Percentiles rank a stretch among this genome's conserved stretches.
Conservation (phyloP, 2,888 invertebrate genomes). For the Cosmorhoe ocellata region DNA sequence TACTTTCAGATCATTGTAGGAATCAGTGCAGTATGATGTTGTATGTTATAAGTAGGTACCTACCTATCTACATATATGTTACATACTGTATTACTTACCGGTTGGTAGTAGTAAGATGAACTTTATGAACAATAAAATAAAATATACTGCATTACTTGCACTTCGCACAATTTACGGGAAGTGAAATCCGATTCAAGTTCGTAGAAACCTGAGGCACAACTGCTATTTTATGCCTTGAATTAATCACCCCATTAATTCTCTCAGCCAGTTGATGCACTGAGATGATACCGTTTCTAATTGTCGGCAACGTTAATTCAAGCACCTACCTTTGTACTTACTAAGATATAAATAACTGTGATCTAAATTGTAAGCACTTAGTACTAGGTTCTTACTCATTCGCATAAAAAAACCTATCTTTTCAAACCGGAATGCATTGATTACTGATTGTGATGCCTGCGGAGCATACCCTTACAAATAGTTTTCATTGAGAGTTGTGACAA, state of each 20-base stretch:
- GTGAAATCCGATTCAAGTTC: slow-evolving; percentile 53
- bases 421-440: neutral
- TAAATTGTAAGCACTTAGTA: no score
- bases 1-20: no score
- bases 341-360: no score
- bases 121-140: slow-evolving; percentile 39
- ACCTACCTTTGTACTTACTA: neutral
- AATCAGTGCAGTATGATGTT: no score
- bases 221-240: slow-evolving; percentile 34
- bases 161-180: slow-evolving; percentile 49
- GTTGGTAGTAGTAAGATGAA: slow-evolving; percentile 33
- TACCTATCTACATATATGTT: no score
- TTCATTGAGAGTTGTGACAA: slow-evolving; percentile 5
- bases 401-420: no score
- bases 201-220: slow-evolving; percentile 49
- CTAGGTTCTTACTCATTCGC: no score
- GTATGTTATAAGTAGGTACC: no score
- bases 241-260: slow-evolving; percentile 36
- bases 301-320: slow-evolving; percentile 25
- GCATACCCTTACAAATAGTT: neutral
- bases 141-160: slow-evolving; percentile 33
- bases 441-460: neutral
- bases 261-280: slow-evolving; percentile 18
- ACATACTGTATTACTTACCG: neutral
- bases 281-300: slow-evolving; percentile 31